Evolutionary conservation across 1,140 invertebrate genomes (phyloP), one percentile per base, ranked within the genome.

Genomic region (Papilio polyxenes): DNA sequence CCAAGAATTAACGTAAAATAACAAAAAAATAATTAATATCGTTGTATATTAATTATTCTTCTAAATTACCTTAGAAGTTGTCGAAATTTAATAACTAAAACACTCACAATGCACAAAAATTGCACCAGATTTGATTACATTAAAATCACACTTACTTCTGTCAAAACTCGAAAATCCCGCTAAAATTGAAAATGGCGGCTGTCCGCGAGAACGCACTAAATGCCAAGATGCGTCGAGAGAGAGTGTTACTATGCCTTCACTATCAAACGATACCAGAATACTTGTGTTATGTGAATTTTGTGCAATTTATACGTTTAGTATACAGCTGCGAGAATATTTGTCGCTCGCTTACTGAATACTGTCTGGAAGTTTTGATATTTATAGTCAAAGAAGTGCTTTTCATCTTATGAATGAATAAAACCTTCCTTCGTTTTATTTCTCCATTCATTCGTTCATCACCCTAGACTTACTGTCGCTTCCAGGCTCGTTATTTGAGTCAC

Each of bases 71-170:
- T 86, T 85, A 87, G 40, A 2, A 37, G 37, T 37, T 13, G 76
- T 40, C 17, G 76, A 59, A 37, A 40, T 9, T 56, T 49, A 82
- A 82, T 75, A 65, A 56, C 76, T 81, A 85, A 82, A 84, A 75
- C 87, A 37, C 75, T 87, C 84, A 86, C 89, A 89, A 53, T 85
- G 75, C 82, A 87, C 86, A 62, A 49, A 84, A 85, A 84, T 49
- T 85, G 83, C 80, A 85, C 82, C 84, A 85, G 86, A 83, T 81
- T 83, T 85, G 84, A 80, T 75, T 85, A 81, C 17, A 85, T 75
- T 82, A 86, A 85, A 86, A 72, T 83, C 85, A 85, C 91, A 92
- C 90, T 92, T 91, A 91, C 89, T 89, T 91, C 87, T 85, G 87
- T 83, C 83, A 85, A 86, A 84, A 86, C 83, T 85, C 83, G 84